These are phyloP conservation scores for Picus viridis DNA, from an alignment of 2,797 vertebrate species.

Conservation along the genomic window DNA sequence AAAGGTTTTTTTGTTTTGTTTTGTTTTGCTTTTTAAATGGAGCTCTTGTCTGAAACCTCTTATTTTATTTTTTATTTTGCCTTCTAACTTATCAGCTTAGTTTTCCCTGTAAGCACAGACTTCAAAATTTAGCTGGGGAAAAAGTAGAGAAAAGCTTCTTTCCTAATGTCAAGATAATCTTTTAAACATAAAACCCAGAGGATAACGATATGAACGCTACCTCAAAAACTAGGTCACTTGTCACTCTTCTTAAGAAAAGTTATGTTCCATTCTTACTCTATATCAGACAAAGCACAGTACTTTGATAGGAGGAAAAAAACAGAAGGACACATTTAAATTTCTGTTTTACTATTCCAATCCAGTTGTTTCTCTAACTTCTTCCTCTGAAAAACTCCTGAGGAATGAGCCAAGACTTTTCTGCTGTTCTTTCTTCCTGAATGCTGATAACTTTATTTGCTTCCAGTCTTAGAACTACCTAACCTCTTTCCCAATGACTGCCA, in stretches of 20 bases:
- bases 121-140: constrained; percentile 41
- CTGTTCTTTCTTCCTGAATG: background rate
- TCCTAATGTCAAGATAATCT: constrained; percentile 71
- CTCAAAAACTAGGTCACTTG: constrained; percentile 50
- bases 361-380: background rate
- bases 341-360: background rate
- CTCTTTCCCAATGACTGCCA: background rate
- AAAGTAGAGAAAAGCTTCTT: constrained; percentile 62
- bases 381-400: background rate
- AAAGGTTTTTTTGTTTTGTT: background rate
- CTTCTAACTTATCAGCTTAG: constrained; percentile 49
- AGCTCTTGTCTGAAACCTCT: background rate
- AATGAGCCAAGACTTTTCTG: background rate
- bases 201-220: constrained; percentile 48
- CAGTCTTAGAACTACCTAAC: background rate
- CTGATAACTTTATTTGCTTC: background rate
- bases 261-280: background rate
- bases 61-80: background rate
- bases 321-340: background rate
- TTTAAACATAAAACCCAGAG: constrained; percentile 59
- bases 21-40: background rate
- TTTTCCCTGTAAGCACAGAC: constrained; percentile 17
- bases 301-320: background rate
- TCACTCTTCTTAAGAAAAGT: constrained; percentile 45
- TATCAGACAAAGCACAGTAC: background rate